These are phyloP conservation scores for Sphaeramia orbicularis DNA, from an alignment of 2,797 vertebrate genomes.

Conservation along the genomic window DNA sequence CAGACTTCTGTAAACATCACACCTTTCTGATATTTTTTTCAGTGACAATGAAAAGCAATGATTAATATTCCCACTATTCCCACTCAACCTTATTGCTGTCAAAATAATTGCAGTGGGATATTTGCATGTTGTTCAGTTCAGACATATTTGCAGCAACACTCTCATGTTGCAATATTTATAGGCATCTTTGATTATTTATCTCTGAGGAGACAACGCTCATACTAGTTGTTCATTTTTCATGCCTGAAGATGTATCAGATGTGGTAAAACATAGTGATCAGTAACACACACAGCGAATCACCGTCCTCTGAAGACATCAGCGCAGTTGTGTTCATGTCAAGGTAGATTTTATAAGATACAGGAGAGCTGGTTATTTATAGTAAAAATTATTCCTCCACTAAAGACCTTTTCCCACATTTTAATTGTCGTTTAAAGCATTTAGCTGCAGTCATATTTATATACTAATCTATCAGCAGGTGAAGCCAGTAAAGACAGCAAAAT, in stretches of 20 bases:
- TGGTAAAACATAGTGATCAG: conserved; percentile 6
- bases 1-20: no score
- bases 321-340: conserved; percentile 25
- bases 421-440: conserved; percentile 19
- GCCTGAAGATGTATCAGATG: conserved; percentile 23
- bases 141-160: not conserved
- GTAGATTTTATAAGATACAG: conserved; percentile 12
- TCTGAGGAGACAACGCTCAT: conserved; percentile 31
- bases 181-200: conserved; percentile 42
- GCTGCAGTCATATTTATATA: conserved; percentile 5
- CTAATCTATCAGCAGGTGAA: conserved; percentile 1
- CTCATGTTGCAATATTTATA: conserved; percentile 34
- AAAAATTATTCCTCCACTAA: not conserved
- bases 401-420: conserved; percentile 2
- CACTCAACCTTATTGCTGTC: no score
- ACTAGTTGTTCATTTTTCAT: conserved; percentile 36
- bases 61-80: no score
- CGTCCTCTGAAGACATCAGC: conserved; percentile 33
- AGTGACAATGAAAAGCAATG: no score
- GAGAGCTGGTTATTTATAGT: conserved; percentile 28
- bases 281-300: conserved; percentile 5
- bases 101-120: no score
- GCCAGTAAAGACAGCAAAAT: not conserved
- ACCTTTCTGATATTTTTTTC: no score
- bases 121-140: no score